Evolutionary conservation across 2,797 vertebrate genomes (phyloP).

Genomic region (Psittacula echo): DNA sequence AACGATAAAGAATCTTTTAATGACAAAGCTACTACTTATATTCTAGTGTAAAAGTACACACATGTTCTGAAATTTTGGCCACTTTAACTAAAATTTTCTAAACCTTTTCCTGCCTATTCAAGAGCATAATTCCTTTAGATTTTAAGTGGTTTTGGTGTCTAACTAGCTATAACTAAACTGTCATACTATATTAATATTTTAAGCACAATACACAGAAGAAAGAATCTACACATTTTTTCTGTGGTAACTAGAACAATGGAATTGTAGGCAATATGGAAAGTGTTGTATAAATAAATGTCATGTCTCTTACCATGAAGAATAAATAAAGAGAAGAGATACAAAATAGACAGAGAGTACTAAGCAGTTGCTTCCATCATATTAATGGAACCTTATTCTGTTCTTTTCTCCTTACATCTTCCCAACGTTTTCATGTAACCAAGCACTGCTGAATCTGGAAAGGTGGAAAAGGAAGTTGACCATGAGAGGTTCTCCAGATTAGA

Average conservation of each 20-base stretch:
- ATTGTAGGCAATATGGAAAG: slow-evolving; percentile 8
- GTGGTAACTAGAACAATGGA: slow-evolving; percentile 12
- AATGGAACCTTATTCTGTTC: slow-evolving; percentile 41
- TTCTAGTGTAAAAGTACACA: not conserved
- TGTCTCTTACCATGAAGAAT: slow-evolving; percentile 49
- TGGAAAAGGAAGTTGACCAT: slow-evolving; percentile 44
- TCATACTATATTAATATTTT: not conserved
- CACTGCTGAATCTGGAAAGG: slow-evolving; percentile 49
- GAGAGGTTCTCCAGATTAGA: not conserved
- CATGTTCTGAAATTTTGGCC: not conserved
- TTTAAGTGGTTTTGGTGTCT: not conserved
- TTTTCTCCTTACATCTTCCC: slow-evolving; percentile 50
- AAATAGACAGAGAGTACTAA: slow-evolving; percentile 51
- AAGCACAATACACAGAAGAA: not conserved
- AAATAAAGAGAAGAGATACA: slow-evolving; percentile 51
- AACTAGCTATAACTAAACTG: not conserved
- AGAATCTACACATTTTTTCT: slow-evolving; percentile 11
- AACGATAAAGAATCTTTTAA: not conserved
- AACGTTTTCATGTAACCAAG: not conserved
- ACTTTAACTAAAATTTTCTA: not conserved
- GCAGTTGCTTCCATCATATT: slow-evolving; percentile 18
- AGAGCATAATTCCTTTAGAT: not conserved
- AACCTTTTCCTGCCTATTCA: not conserved
- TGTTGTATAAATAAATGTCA: slow-evolving; percentile 36
- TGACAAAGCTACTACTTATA: not conserved